Evolutionary conservation across 2,888 invertebrate species (phyloP), one percentile per base, ranked within the genome.

Genomic region (Parapristionchus giblindavisi): DNA sequence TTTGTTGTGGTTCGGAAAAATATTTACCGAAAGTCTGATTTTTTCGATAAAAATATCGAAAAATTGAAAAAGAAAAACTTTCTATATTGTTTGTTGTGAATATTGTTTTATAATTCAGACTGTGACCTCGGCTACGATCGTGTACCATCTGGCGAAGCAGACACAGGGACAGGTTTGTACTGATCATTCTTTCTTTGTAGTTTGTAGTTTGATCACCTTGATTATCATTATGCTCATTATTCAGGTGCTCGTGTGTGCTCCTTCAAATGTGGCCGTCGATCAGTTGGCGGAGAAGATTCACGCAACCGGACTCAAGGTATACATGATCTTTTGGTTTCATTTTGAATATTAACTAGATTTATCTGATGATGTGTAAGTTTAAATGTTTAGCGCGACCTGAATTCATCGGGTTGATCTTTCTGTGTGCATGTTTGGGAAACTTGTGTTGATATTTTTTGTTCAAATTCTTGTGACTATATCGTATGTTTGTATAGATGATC

Each of bases 281-380:
- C 99, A 99, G 87, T 91, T 99, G 27, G 98, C 99, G 0, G 98
- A 98, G 89, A 99, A 99, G 89, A 98, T 99, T 75, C 98, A 99
- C 89, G 92, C 93, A 81, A 98, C 98, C 6, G 98, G 97, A 65
- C 91, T 99, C 54, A 98, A 96, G 90, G 91, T 80, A 24, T n/a
- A n/a, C n/a, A n/a, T n/a, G n/a, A n/a, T n/a, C n/a, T n/a, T n/a
- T n/a, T n/a, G n/a, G n/a, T n/a, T n/a, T n/a, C n/a, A n/a, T n/a
- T n/a, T n/a, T n/a, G n/a, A n/a, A n/a, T n/a, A n/a, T n/a, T n/a
- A n/a, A n/a, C n/a, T n/a, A n/a, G n/a, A n/a, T n/a, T n/a, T n/a
- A n/a, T n/a, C n/a, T n/a, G n/a, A n/a, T n/a, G n/a, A n/a, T n/a
- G n/a, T n/a, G n/a, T n/a, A n/a, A n/a, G n/a, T n/a, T n/a, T n/a